Conservation (phyloP, 2,113 vertebrate species). For the Monopterus albus region DNA sequence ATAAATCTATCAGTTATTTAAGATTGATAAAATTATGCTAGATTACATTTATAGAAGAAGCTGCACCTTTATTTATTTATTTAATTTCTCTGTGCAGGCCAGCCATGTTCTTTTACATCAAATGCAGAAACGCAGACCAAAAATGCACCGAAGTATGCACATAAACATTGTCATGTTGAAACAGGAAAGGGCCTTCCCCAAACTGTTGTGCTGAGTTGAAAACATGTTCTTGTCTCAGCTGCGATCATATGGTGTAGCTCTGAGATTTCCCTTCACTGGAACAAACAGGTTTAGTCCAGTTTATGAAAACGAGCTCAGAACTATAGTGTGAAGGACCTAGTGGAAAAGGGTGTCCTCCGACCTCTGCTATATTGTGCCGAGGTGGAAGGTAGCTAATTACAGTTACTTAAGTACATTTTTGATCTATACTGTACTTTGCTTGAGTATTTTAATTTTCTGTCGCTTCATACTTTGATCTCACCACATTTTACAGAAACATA, state of each 20-base stretch:
- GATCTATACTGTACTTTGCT: no score
- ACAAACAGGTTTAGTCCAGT: background rate
- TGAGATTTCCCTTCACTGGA: background rate
- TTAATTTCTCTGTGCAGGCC: no score
- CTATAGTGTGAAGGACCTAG: background rate
- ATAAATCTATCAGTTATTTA: no score
- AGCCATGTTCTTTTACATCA: background rate
- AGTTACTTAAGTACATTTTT: no score
- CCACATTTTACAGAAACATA: no score
- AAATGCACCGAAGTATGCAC: background rate
- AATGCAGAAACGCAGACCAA: background rate
- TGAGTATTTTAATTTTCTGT: no score
- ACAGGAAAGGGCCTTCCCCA: background rate
- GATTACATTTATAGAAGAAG: no score
- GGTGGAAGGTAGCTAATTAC: no score
- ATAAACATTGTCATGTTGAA: constrained; percentile 2
- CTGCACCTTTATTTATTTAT: no score
- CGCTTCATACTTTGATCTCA: no score
- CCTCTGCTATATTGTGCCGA: background rate
- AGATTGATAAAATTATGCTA: no score
- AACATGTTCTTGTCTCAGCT: background rate
- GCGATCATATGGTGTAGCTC: background rate
- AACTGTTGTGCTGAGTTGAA: background rate
- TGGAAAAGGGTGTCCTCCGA: background rate
- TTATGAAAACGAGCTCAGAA: background rate